phyloP scores from a whole-genome alignment of 2,797 vertebrate genomes.

The Tiaroga cobitis region DNA sequence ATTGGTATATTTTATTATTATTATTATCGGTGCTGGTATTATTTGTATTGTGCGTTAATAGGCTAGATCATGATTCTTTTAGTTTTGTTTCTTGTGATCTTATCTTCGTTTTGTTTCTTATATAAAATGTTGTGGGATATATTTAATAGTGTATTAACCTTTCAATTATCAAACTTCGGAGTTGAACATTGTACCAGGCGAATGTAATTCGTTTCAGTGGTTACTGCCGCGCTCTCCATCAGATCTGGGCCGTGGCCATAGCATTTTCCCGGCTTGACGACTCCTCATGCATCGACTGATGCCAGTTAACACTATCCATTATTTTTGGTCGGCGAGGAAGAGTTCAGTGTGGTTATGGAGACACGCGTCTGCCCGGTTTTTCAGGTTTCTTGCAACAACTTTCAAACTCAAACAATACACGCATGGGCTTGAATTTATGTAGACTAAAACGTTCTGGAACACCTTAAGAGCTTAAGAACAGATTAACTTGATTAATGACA shows the following conservation, averaged over 20 bases:
- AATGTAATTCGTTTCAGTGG: neutral
- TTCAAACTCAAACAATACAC: conserved; percentile 21
- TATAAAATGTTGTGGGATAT: neutral
- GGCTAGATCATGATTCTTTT: neutral
- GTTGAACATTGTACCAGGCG: neutral
- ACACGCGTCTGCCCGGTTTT: conserved; percentile 88
- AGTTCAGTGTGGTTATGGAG: conserved; percentile 91
- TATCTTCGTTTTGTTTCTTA: neutral
- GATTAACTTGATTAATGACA: neutral
- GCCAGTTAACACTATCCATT: conserved; percentile 91
- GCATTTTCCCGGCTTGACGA: conserved; percentile 81
- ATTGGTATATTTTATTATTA: neutral
- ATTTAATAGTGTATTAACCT: neutral
- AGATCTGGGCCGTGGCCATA: neutral
- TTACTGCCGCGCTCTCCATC: neutral
- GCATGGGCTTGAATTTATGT: conserved; percentile 14
- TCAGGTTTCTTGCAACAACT: conserved; percentile 84
- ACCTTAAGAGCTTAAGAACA: neutral
- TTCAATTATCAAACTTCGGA: neutral
- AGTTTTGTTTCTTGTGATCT: neutral
- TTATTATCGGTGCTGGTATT: neutral
- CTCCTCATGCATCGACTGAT: conserved; percentile 91
- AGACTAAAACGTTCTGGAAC: neutral
- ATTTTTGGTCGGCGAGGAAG: conserved; percentile 89
- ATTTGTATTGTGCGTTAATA: neutral